Percentiles rank a stretch among this genome's conserved stretches.
phyloP scores from a whole-genome alignment of 2,113 vertebrate species.

The Glareola pratincola region DNA sequence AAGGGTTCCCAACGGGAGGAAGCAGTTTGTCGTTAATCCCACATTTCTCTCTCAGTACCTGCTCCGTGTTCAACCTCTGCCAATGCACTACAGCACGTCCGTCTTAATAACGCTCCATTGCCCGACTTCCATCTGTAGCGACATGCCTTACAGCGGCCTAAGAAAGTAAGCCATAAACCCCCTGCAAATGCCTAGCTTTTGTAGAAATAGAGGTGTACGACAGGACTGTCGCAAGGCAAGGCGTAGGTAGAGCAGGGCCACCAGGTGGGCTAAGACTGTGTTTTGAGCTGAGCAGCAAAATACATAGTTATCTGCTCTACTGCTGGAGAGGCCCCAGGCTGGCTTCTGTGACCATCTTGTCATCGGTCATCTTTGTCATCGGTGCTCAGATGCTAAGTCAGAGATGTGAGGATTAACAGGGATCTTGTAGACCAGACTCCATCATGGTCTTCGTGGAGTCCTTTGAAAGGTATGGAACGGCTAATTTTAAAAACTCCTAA shows the following conservation, averaged over 20 bases:
- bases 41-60: not conserved
- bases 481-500: not conserved
- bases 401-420: not conserved
- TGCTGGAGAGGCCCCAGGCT: not conserved
- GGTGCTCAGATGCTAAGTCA: not conserved
- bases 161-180: not conserved
- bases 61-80: not conserved
- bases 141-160: not conserved
- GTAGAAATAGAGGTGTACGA: not conserved
- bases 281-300: not conserved
- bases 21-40: not conserved
- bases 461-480: not conserved
- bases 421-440: not conserved
- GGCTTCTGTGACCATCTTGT: not conserved
- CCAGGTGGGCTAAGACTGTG: not conserved
- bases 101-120: not conserved
- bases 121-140: not conserved
- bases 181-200: not conserved
- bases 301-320: not conserved
- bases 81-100: rapidly evolving
- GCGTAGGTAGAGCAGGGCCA: not conserved
- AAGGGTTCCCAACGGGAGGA: not conserved
- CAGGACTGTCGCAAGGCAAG: not conserved
- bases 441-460: not conserved
- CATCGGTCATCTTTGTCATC: not conserved